These are phyloP conservation scores for Pherbina coryleti DNA, from an alignment of 2,888 invertebrate species.

Conservation along the genomic window DNA sequence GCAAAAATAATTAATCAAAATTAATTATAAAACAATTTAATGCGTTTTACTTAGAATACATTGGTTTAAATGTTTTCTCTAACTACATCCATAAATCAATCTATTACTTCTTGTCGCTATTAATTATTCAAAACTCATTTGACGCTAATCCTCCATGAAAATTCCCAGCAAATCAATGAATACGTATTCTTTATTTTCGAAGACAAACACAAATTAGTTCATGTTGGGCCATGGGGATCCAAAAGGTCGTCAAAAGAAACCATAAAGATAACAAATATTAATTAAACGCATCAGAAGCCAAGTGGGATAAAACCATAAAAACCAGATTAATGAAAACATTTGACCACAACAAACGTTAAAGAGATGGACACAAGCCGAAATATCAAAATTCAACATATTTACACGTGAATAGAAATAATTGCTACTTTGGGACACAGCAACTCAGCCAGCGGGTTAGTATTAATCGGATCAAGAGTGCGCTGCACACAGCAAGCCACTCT, in stretches of 20 bases:
- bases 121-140: no score
- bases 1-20: no score
- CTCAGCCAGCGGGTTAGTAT: background rate
- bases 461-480: background rate
- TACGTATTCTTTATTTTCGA: no score
- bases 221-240: background rate
- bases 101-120: no score
- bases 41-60: no score
- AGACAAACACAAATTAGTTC: no score
- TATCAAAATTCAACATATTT: constrained; percentile 15
- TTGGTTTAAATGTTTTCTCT: no score
- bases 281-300: background rate
- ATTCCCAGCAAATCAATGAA: no score
- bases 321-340: background rate
- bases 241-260: background rate
- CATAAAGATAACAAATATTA: background rate
- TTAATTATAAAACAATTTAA: no score
- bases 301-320: background rate
- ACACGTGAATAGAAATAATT: constrained; percentile 15
- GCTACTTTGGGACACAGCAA: background rate
- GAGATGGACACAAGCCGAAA: background rate
- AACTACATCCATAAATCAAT: no score
- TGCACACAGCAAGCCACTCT: background rate
- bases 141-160: no score
- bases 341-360: background rate